Conservation (phyloP, 2,113 vertebrate species). For the Casuarius casuarius region DNA sequence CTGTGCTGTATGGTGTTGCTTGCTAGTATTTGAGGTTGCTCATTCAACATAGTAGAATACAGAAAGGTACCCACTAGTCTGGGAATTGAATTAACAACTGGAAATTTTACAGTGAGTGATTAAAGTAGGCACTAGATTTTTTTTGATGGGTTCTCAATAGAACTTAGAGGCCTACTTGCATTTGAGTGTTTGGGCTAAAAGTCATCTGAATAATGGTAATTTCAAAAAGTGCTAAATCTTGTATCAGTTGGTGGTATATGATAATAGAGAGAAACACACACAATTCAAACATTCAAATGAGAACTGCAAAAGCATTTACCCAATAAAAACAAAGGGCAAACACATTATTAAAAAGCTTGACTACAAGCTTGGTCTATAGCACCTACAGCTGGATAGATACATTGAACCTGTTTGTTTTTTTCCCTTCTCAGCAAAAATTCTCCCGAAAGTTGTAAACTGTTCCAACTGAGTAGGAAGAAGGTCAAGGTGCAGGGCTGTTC, state of each 20-base stretch:
- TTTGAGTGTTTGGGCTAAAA: not conserved
- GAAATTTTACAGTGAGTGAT: not conserved
- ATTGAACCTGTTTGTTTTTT: not conserved
- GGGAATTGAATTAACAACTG: not conserved
- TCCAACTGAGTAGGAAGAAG: not conserved
- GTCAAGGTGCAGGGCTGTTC: not conserved
- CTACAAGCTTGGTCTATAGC: not conserved
- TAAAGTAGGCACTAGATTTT: not conserved
- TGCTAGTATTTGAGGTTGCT: not conserved
- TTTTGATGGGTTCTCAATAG: not conserved
- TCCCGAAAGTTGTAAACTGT: not conserved
- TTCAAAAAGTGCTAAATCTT: not conserved
- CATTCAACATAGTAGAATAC: not conserved
- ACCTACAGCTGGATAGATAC: not conserved
- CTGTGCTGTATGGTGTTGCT: not conserved
- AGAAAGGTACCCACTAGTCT: not conserved
- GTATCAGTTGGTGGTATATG: not conserved
- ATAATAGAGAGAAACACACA: not conserved
- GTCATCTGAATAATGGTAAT: not conserved
- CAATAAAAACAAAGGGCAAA: not conserved
- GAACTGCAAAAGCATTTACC: not conserved
- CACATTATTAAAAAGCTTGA: not conserved
- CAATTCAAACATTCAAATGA: not conserved
- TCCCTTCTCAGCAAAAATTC: not conserved
- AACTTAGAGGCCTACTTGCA: accelerated